Percentiles rank a stretch among this genome's conserved stretches.
Evolutionary conservation across 1,140 invertebrate species (phyloP).

Genomic region (Campodea augens): DNA sequence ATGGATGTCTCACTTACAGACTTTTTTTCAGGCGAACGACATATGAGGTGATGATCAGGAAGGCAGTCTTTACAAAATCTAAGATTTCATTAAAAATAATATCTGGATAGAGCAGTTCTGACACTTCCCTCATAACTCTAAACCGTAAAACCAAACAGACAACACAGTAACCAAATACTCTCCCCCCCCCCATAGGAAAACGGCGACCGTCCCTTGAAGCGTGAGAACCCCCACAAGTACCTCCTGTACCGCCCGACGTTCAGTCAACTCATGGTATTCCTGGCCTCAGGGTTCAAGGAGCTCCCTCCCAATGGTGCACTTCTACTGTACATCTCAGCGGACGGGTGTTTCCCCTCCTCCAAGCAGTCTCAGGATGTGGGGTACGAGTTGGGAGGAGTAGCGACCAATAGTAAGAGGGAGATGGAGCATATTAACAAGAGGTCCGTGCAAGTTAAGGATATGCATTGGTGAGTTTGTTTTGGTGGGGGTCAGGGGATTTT

Average conservation of each 20-base stretch:
- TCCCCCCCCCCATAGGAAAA: no score
- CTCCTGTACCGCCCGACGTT: constrained; percentile 87
- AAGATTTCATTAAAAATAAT: no score
- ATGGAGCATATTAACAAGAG: constrained; percentile 39
- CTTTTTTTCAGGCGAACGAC: no score
- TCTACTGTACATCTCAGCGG: constrained; percentile 82
- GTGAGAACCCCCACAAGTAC: constrained; percentile 94
- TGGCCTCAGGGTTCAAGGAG: constrained; percentile 84
- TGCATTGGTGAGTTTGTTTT: constrained; percentile 51
- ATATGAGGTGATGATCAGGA: no score
- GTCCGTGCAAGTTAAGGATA: constrained; percentile 47
- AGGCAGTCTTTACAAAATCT: no score
- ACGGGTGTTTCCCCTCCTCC: constrained; percentile 70
- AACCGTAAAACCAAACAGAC: no score
- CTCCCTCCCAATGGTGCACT: constrained; percentile 76
- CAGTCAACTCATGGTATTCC: constrained; percentile 79
- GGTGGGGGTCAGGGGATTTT: no score
- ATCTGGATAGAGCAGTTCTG: no score
- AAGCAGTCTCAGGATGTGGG: constrained; percentile 81
- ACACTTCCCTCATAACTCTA: no score
- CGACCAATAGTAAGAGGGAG: constrained; percentile 66
- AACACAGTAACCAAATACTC: no score
- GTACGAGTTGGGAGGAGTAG: constrained; percentile 79
- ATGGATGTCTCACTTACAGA: no score
- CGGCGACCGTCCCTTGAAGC: constrained; percentile 38